Evolutionary conservation across 1,140 invertebrate genomes (phyloP).

Genomic region (Caerostris extrusa): DNA sequence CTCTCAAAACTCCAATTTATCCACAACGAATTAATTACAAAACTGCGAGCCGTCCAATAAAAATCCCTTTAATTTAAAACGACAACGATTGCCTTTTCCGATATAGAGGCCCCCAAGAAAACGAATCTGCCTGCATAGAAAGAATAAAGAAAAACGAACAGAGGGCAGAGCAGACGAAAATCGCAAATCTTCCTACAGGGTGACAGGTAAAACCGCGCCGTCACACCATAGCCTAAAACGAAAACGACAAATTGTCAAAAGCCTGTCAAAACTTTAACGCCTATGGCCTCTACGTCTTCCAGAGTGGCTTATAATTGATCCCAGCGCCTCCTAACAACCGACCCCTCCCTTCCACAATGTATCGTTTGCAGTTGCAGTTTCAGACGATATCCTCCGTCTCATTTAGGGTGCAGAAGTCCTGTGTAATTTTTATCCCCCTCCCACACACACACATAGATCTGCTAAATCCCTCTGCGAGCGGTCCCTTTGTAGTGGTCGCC

Average conservation of each 20-base stretch:
- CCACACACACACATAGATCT: neutral
- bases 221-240: constrained; percentile 9
- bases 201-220: constrained; percentile 40
- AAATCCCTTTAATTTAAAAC: constrained; percentile 23
- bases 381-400: neutral
- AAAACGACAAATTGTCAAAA: constrained; percentile 65
- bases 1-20: constrained; percentile 41
- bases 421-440: neutral
- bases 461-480: constrained; percentile 35
- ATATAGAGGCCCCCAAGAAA: neutral
- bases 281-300: constrained; percentile 37
- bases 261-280: constrained; percentile 66
- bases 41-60: constrained; percentile 1
- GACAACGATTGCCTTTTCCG: constrained; percentile 21
- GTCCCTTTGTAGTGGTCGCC: neutral
- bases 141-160: neutral
- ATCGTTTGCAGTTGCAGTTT: constrained; percentile 1
- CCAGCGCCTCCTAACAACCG: neutral
- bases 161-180: neutral
- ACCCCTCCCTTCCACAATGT: neutral
- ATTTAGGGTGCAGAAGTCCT: constrained; percentile 14
- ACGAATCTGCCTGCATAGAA: neutral
- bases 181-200: constrained; percentile 17
- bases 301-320: constrained; percentile 64
- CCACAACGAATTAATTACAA: constrained; percentile 24